Base-by-base conservation (phyloP, 2,888 invertebrate genomes). In the Nipponacmea schrenckii region DNA sequence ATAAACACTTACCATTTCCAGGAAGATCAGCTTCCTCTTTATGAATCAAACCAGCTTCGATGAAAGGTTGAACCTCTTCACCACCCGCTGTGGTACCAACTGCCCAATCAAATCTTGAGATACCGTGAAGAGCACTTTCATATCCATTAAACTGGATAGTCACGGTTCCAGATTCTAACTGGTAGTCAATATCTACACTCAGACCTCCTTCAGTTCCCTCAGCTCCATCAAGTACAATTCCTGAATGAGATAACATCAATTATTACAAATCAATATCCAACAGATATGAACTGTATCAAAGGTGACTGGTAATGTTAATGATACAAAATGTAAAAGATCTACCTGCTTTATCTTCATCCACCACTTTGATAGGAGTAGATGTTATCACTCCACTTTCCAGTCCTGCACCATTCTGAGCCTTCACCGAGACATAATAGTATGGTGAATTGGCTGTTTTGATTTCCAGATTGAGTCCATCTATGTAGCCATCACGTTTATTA, bases 371-470 rank as follows among this genome's bases (percentile, higher is more conserved):
- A 15, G 79, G 76, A 0, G 76, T 79, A 10, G 74, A 78, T 3
- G 64, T 68, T 1, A 69, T 20, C 0, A 20, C 15, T 3, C 68
- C 20, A 31, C 80, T 80, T 65, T 71, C 69, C 45, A 76, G 63
- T 15, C 74, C 80, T 0, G 80, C 83, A 12, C 81, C 80, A 71
- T 83, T 83, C 27, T 66, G 68, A 27, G 81, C 79, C 69, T 75
- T 79, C 2, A 80, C 67, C 0, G 75, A 77, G 62, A 84, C 83
- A 72, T 84, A 84, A 67, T 83, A 83, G 14, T 81, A 71, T 44
- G 82, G 82, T 12, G 50, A 64, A n/a, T 67, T 69, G 12, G 26
- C 45, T 48, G 75, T 68, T 26, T 75, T 76, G 7, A 75, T 64
- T 15, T 65, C 48, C 20, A 81, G 72, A 7, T 50, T 75, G 50